phyloP scores from a whole-genome alignment of 2,888 invertebrate genomes.

The Rotaria macrura region DNA sequence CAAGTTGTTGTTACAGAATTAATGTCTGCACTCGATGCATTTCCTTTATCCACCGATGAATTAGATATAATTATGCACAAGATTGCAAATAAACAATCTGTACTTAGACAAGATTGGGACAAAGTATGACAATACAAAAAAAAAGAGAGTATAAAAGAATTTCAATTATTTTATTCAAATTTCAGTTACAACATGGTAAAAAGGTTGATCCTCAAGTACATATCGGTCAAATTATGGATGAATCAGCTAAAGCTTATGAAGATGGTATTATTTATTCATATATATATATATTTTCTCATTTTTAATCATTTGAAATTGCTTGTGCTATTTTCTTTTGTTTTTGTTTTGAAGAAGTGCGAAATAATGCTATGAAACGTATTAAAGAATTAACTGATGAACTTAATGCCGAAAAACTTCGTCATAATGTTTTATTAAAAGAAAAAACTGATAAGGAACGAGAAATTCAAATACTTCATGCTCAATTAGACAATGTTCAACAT shows the following conservation, averaged over 20 bases:
- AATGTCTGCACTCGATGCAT: background rate
- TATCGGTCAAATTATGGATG: slow-evolving; percentile 18
- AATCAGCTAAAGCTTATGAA: background rate
- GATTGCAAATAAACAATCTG: slow-evolving; percentile 8
- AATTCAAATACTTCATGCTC: background rate
- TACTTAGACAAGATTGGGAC: background rate
- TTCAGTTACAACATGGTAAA: background rate
- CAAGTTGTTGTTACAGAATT: slow-evolving; percentile 14
- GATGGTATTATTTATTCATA: background rate
- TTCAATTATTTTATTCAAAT: background rate
- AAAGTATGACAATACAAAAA: background rate
- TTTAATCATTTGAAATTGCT: too few species aligned
- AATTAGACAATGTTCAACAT: background rate
- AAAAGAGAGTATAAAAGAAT: too few species aligned
- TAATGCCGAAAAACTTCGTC: background rate
- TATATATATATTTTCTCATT: background rate
- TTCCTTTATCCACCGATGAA: slow-evolving; percentile 10
- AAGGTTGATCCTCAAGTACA: background rate
- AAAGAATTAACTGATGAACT: slow-evolving; percentile 7
- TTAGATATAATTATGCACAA: slow-evolving; percentile 11
- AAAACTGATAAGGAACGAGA: background rate
- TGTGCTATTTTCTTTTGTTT: too few species aligned
- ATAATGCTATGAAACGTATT: background rate
- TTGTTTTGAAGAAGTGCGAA: background rate
- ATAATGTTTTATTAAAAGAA: slow-evolving; percentile 5